Base-by-base conservation (phyloP, 1,140 invertebrate genomes). In the Zaprionus ghesquierei region DNA sequence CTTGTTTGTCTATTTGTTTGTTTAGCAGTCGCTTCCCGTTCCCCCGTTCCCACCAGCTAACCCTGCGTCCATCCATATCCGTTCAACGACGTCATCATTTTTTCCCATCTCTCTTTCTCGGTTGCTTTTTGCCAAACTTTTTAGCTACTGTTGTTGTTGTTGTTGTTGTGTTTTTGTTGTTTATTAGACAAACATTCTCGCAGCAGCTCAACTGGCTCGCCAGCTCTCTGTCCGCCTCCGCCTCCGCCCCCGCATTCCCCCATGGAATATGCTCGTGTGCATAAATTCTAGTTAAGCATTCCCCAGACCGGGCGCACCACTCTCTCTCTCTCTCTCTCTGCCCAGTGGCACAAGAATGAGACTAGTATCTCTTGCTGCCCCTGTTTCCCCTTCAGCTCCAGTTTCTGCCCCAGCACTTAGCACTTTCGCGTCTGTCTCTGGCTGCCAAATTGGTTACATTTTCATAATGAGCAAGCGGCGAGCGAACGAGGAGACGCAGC, bases 1-100 rank as follows among this genome's bases (percentile, higher is more conserved):
- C 56, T 76, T 82, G 75, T 79, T 78, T 81, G 75, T 82, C 79
- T 73, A 65, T 87, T 87, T 87, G 72, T 87, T 86, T 87, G 78
- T 79, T 87, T 77, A 62, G 54, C 61, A 38, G 41, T 18, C 8
- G 5, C n/a, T 15, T 9, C 27, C 38, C 35, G 22, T n/a, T 46
- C 61, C 44, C 25, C 10, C 55, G n/a, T n/a, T 29, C n/a, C 6
- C 10, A 23, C 23, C 60, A 64, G 31, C 60, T 25, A 44, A 12
- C 12, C 33, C 62, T 69, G 6, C 69, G 27, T 35, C 25, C 66
- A 63, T 51, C 55, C 55, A 50, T 33, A 31, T 65, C 3, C 53
- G 46, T 78, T 75, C 79, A 66, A 72, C 75, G 72, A 77, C 76
- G 80, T 84, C 80, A 84, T 84, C 80, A 84, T 75, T 82, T 82